These are phyloP conservation scores for Styela plicata DNA, from an alignment of 23 tunicate species.

Conservation along the genomic window DNA sequence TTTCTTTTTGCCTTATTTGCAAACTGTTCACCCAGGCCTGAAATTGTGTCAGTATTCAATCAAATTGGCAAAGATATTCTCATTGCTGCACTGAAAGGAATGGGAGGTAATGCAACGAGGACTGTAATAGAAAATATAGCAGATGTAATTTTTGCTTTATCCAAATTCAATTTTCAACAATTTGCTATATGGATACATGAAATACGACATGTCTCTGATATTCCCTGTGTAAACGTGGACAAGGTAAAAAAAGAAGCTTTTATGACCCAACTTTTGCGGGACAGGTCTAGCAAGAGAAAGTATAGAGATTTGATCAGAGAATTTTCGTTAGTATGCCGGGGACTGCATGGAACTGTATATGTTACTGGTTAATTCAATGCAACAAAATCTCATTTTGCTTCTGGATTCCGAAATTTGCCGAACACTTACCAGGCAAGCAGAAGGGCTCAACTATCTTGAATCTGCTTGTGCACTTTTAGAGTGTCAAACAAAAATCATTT, in stretches of 20 bases:
- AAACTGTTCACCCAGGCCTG: background rate
- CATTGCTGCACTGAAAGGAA: conserved; percentile 36
- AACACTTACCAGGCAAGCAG: too few species aligned
- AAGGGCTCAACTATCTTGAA: too few species aligned
- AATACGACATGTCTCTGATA: conserved; percentile 8
- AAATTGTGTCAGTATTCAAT: conserved; percentile 24
- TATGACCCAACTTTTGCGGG: conserved; percentile 28
- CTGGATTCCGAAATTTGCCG: too few species aligned
- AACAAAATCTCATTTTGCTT: too few species aligned
- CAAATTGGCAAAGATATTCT: conserved; percentile 39
- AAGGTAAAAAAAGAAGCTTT: conserved; percentile 30
- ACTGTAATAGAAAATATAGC: conserved; percentile 68
- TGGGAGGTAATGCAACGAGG: conserved; percentile 79
- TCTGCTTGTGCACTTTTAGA: too few species aligned
- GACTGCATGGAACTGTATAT: conserved; percentile 83
- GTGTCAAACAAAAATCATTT: too few species aligned
- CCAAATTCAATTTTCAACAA: conserved; percentile 12
- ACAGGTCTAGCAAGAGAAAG: conserved; percentile 40
- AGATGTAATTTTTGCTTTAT: conserved; percentile 65
- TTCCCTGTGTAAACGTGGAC: conserved; percentile 48
- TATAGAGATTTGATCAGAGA: conserved; percentile 74
- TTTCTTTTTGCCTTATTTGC: conserved; percentile 51
- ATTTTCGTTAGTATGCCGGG: conserved; percentile 80
- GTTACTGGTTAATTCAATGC: conserved; percentile 20
- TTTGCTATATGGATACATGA: conserved; percentile 51